Evolutionary conservation across 2,797 vertebrate genomes (phyloP).

Genomic region (Antrozous pallidus): DNA sequence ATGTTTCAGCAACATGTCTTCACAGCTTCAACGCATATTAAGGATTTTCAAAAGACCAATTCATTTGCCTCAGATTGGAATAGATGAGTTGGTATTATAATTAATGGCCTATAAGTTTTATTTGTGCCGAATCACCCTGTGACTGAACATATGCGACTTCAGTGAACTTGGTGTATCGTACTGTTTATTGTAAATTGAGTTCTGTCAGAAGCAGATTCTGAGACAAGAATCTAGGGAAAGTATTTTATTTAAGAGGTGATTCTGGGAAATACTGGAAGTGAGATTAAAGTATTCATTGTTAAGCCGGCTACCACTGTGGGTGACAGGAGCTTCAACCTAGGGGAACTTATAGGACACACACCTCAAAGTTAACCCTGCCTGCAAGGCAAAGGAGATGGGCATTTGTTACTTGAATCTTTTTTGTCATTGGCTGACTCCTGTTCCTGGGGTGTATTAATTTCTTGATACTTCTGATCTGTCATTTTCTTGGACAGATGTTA

Average conservation of each 20-base stretch:
- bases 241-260: background rate
- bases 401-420: background rate
- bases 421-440: background rate
- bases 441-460: background rate
- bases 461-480: background rate
- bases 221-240: background rate
- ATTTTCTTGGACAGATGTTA: background rate
- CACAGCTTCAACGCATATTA: constrained; percentile 33
- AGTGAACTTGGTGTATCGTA: background rate
- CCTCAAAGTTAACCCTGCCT: background rate
- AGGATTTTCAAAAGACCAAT: constrained; percentile 32
- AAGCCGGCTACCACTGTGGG: too few relatives aligned
- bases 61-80: background rate
- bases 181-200: background rate
- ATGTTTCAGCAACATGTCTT: constrained; percentile 62
- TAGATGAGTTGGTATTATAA: background rate
- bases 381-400: background rate
- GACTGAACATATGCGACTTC: background rate
- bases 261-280: background rate
- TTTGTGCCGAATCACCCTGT: background rate
- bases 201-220: background rate
- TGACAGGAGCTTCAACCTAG: background rate
- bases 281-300: background rate
- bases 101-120: background rate
- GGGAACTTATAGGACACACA: background rate